phyloP scores from a whole-genome alignment of 2,888 invertebrate species.

The Smittia sp. region DNA sequence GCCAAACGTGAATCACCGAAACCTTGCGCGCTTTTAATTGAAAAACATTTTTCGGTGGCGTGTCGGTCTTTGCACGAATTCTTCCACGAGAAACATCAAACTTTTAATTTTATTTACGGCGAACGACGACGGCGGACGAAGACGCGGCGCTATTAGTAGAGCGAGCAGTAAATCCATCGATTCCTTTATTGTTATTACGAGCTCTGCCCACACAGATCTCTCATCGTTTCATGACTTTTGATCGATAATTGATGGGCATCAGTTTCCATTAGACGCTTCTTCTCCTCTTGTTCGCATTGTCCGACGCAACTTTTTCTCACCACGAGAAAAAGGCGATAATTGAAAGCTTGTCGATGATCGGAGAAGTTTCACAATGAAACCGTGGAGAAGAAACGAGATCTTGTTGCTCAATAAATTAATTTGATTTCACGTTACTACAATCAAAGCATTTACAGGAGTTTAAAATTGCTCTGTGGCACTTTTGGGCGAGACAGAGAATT shows the following conservation, averaged over 20 bases:
- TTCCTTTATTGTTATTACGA: slow-evolving; percentile 4
- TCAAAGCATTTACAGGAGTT: slow-evolving; percentile 22
- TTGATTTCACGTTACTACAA: slow-evolving; percentile 6
- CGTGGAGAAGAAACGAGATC: too few relatives aligned
- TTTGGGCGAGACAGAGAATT: too few relatives aligned
- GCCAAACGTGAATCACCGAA: not conserved
- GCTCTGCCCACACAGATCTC: slow-evolving; percentile 35
- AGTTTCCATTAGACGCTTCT: not conserved
- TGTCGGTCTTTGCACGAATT: not conserved
- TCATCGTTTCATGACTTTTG: not conserved
- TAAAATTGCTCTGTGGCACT: not conserved
- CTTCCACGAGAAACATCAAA: too few relatives aligned
- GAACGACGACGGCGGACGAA: not conserved
- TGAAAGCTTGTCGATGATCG: slow-evolving; percentile 27
- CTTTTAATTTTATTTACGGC: too few relatives aligned
- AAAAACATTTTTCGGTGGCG: not conserved
- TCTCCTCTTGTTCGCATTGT: not conserved
- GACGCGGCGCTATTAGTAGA: not conserved
- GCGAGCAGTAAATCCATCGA: slow-evolving; percentile 11
- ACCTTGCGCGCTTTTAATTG: not conserved
- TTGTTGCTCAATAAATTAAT: slow-evolving; percentile 35
- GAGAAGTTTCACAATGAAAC: too few relatives aligned
- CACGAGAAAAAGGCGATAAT: slow-evolving; percentile 2
- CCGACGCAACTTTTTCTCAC: not conserved
- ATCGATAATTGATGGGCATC: slow-evolving; percentile 33